Evolutionary conservation across 35 echinoderm and acorn worm species (phyloP), one percentile per base, ranked within the genome.

Genomic region (Apostichopus japonicus): DNA sequence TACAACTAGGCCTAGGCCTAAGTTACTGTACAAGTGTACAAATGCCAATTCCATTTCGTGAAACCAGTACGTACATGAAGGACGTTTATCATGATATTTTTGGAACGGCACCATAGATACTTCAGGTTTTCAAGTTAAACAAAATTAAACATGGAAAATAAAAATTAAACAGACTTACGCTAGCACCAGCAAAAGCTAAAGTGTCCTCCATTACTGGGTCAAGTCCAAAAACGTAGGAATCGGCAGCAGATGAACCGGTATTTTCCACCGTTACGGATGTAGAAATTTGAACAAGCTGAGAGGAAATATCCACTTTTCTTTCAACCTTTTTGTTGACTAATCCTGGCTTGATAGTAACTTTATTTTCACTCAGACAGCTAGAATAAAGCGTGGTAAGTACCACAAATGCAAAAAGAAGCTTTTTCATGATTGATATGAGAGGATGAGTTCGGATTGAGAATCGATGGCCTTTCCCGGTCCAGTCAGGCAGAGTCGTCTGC

Each of bases 211-310:
- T 87, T 8, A 54, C 58, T 88, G 97, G 79, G 70, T 99, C 97
- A 71, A 95, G 57, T 72, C 95, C 95, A 70, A 99, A 51, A 53
- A 96, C 21, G 62, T 94, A 99, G 33, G 79, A 86, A 92, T 81
- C 79, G 10, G 73, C 63, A 76, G 91, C 70, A 1, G 93, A 90
- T 58, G 80, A 86, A 14, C 97, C 97, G 4, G 54, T 72, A 78
- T 99, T 99, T 53, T 94, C 93, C 6, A 96, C 65, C 7, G 86
- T 94, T 52, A 96, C 78, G 54, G 79, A 22, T 1, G 91, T 90
- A 19, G 92, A 88, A 19, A 96, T 93, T 90, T 99, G 96, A 21
- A 96, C 95, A 75, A 99, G 94, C 82, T 99, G 97, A 51, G 97
- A 99, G 5, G 91, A 82, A 6, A 99, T 6, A 67, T 96, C 95